Conservation (phyloP, 2,113 vertebrate genomes). For the Pseudopodoces humilis region DNA sequence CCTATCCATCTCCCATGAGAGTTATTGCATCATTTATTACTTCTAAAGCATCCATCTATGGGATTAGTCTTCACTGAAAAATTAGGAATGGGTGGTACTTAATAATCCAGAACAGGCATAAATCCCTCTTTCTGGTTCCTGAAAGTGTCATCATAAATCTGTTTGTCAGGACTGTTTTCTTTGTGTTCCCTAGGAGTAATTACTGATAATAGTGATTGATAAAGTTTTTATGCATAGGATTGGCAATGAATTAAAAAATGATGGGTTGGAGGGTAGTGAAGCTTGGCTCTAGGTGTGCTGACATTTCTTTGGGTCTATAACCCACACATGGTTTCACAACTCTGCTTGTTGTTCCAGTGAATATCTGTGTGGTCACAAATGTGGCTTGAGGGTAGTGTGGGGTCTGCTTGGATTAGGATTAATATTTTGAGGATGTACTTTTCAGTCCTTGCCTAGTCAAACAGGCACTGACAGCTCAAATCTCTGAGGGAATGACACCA, state of each 20-base stretch:
- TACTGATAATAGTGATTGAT: neutral
- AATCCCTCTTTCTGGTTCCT: neutral
- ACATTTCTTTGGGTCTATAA: neutral
- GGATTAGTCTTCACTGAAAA: slow-evolving; percentile 11
- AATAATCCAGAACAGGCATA: neutral
- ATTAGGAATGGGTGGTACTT: neutral
- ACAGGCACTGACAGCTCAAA: neutral
- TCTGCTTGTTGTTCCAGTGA: neutral
- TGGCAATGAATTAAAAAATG: neutral
- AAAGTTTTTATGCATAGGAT: neutral
- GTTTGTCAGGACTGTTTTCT: neutral
- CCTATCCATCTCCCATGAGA: neutral
- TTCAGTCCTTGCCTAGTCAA: neutral
- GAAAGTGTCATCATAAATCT: neutral
- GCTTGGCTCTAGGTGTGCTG: neutral
- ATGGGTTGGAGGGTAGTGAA: neutral
- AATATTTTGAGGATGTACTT: neutral
- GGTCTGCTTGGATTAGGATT: neutral
- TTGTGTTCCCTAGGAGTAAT: slow-evolving; percentile 13
- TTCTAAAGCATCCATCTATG: slow-evolving; percentile 24
- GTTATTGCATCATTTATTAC: slow-evolving; percentile 14
- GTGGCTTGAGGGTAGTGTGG: neutral
- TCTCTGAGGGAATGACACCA: neutral
- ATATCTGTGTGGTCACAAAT: neutral
- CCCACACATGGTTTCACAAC: neutral